phyloP scores from a whole-genome alignment of 92 coral and sea anemone genomes.

The Heteractis magnifica region DNA sequence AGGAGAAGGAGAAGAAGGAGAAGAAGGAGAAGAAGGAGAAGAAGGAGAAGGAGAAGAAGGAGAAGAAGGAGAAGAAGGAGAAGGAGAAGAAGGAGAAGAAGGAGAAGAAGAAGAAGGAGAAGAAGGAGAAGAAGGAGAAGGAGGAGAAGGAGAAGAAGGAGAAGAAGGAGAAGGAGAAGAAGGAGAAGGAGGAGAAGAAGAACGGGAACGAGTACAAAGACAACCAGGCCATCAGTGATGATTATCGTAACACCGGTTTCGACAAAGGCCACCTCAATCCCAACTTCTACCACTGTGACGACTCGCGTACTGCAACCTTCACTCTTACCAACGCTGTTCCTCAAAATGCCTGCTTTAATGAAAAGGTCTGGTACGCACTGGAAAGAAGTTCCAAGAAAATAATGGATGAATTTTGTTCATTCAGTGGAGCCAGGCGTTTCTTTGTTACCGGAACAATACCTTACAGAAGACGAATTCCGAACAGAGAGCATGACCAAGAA shows the following conservation, averaged over 20 bases:
- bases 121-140: no score
- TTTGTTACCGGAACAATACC: slow-evolving; percentile 43
- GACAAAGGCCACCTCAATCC: slow-evolving; percentile 56
- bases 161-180: no score
- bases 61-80: no score
- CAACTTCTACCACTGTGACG: slow-evolving; percentile 37
- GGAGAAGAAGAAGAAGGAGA: no score
- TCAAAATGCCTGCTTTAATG: slow-evolving; percentile 49
- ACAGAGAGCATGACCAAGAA: slow-evolving; percentile 34
- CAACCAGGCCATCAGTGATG: slow-evolving; percentile 28
- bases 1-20: no score
- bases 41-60: no score
- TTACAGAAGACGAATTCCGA: slow-evolving; percentile 24
- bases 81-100: no score
- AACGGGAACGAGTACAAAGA: no score
- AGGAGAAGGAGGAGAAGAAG: no score
- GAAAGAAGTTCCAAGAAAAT: neutral
- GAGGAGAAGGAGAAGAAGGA: no score
- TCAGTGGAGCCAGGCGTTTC: slow-evolving; percentile 28
- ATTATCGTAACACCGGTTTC: slow-evolving; percentile 42
- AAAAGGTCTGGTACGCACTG: slow-evolving; percentile 21
- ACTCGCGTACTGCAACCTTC: slow-evolving; percentile 28
- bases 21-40: no score
- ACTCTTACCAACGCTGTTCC: slow-evolving; percentile 53
- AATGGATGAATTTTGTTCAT: slow-evolving; percentile 16